These are phyloP conservation scores for Steinernema feltiae DNA, from an alignment of 1,140 invertebrate species.

Conservation along the genomic window DNA sequence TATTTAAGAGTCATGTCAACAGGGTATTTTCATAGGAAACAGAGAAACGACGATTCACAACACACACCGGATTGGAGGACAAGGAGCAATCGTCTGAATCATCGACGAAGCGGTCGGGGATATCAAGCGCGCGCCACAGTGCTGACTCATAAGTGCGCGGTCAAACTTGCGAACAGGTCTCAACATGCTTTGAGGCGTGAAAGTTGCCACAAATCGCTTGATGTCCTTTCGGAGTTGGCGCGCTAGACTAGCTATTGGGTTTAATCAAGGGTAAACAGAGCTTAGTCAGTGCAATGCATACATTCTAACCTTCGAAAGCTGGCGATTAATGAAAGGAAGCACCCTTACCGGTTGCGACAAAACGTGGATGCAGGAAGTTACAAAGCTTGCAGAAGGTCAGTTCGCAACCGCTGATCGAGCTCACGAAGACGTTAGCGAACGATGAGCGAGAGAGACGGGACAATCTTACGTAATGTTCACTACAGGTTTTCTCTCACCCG, in stretches of 20 bases:
- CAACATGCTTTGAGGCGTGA: background rate
- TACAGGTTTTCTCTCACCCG: constrained; percentile 7
- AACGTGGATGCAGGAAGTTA: background rate
- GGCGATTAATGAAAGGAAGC: background rate
- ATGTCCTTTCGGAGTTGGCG: background rate
- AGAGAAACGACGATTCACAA: no score
- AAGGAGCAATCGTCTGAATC: background rate
- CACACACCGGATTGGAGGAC: background rate
- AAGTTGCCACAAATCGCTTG: background rate
- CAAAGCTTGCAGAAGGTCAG: background rate
- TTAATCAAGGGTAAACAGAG: background rate
- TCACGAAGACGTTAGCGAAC: background rate
- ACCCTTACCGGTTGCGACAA: background rate
- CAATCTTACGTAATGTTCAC: constrained; percentile 12
- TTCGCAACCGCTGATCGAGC: background rate
- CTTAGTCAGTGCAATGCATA: no score
- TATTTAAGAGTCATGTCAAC: background rate
- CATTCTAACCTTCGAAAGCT: no score
- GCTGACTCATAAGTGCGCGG: constrained; percentile 2
- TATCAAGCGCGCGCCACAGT: background rate
- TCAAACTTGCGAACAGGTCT: background rate
- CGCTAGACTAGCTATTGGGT: background rate
- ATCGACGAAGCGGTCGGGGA: background rate
- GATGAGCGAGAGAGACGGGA: background rate
- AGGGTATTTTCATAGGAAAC: background rate